Evolutionary conservation across 2,113 vertebrate genomes (phyloP).

Genomic region (Cynoglossus semilaevis): DNA sequence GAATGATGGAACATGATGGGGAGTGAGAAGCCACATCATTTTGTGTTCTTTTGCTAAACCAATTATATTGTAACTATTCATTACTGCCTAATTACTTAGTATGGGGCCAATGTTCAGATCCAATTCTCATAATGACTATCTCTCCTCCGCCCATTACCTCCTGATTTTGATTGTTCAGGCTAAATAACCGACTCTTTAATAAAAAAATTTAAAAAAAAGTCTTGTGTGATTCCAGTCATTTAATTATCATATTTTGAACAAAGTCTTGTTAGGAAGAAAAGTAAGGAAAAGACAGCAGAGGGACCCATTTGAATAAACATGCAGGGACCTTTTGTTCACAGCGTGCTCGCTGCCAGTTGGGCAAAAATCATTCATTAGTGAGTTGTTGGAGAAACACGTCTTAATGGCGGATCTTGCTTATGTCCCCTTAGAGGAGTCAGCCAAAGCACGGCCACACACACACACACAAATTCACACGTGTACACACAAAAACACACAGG

Average conservation of each 20-base stretch:
- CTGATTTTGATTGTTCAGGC: conserved; percentile 39
- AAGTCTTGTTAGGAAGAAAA: conserved; percentile 25
- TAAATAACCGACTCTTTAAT: conserved; percentile 40
- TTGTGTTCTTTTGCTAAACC: conserved; percentile 46
- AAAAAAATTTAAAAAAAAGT: conserved; percentile 10
- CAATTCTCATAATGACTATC: conserved; percentile 53
- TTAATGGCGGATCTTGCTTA: conserved; percentile 24
- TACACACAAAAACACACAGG: conserved; percentile 5
- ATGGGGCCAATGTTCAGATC: conserved; percentile 44
- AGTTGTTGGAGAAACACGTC: conserved; percentile 36
- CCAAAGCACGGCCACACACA: conserved; percentile 1
- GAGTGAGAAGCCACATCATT: conserved; percentile 55
- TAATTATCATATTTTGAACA: conserved; percentile 55
- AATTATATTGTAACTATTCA: conserved; percentile 70
- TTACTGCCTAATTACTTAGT: conserved; percentile 63
- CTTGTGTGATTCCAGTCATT: conserved; percentile 29
- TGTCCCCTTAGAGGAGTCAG: conserved; percentile 28
- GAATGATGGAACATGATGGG: conserved; percentile 48
- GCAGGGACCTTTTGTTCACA: conserved; percentile 43
- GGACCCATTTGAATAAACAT: conserved; percentile 31
- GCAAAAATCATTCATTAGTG: conserved; percentile 47
- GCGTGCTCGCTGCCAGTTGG: conserved; percentile 28
- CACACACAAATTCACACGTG: conserved; percentile 12
- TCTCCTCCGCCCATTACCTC: conserved; percentile 44
- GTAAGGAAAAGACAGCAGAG: conserved; percentile 32